Conservation (phyloP, 2,797 vertebrate genomes). For the Manis javanica region DNA sequence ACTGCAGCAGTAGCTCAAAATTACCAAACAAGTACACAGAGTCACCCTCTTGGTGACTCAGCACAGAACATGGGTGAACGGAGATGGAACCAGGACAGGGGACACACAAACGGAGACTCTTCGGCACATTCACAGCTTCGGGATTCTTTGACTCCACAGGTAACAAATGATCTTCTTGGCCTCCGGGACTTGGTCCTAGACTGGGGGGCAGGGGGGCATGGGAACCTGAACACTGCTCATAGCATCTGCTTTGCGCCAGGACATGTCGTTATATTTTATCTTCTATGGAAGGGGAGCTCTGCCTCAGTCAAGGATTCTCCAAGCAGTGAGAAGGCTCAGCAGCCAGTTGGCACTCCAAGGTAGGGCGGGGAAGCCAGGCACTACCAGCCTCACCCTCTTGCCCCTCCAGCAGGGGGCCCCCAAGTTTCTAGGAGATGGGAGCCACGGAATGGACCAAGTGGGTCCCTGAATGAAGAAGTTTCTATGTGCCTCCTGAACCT, state of each 20-base stretch:
- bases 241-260: neutral
- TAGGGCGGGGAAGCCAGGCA: fast-evolving
- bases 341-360: fast-evolving
- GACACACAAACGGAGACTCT: fast-evolving
- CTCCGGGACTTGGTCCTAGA: neutral
- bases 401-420: neutral
- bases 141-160: neutral
- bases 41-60: neutral
- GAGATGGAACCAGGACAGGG: neutral
- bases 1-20: too few relatives aligned
- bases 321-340: neutral
- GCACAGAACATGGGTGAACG: neutral
- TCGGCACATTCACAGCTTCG: neutral
- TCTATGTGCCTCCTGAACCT: fast-evolving
- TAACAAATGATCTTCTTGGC: neutral
- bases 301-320: neutral
- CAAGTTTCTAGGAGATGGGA: neutral
- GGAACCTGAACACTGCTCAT: neutral
- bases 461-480: neutral
- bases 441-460: neutral
- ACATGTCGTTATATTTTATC: neutral
- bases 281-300: neutral
- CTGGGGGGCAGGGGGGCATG: too few relatives aligned
- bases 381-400: fast-evolving
- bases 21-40: neutral